Conservation (phyloP, 2,797 vertebrate genomes). For the Megalops cyprinoides region DNA sequence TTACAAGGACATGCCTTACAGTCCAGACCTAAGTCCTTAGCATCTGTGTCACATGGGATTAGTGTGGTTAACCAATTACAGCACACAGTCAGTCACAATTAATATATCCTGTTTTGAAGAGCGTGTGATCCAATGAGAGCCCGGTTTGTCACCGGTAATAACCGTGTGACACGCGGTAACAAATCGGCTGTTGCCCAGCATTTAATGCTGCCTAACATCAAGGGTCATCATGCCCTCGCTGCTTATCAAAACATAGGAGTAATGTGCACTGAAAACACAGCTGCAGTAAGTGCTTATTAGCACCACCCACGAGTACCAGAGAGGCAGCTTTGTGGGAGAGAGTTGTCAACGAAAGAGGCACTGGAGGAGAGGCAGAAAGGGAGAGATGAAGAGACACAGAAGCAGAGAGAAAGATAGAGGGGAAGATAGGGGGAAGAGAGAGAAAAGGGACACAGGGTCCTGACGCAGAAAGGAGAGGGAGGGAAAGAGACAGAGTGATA, state of each 20-base stretch:
- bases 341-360: not conserved
- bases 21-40: not conserved
- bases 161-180: not conserved
- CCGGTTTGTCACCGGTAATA: not conserved
- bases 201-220: not conserved
- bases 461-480: not conserved
- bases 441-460: no score
- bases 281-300: not conserved
- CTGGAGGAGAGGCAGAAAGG: not conserved
- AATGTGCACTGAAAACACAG: not conserved
- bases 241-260: not conserved
- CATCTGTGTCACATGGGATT: not conserved
- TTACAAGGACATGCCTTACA: not conserved
- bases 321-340: no score
- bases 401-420: not conserved
- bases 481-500: not conserved
- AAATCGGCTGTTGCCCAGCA: not conserved
- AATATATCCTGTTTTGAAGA: not conserved
- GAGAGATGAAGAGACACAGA: not conserved
- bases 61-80: conserved; percentile 2
- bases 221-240: not conserved
- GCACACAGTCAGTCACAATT: not conserved
- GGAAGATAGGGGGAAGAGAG: not conserved
- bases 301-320: not conserved
- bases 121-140: not conserved